phyloP scores from a whole-genome alignment of 2,888 invertebrate genomes.

The Phengaris alcon region DNA sequence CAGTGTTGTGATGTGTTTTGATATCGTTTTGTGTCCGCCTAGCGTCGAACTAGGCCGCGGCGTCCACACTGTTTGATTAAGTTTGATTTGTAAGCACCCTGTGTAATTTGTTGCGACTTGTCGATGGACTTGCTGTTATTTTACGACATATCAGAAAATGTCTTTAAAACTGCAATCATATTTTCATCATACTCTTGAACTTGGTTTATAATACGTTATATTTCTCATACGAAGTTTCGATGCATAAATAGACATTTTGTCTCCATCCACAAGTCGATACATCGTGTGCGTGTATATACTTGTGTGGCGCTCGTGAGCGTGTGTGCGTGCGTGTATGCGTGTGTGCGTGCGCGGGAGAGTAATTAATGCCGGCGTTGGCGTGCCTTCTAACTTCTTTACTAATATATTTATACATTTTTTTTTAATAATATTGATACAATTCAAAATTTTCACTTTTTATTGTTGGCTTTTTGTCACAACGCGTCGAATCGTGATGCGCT shows the following conservation, averaged over 20 bases:
- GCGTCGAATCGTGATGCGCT: conserved; percentile 38
- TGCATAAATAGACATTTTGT: conserved; percentile 20
- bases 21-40: conserved; percentile 39
- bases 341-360: conserved; percentile 53
- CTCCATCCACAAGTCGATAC: conserved; percentile 24
- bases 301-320: conserved; percentile 37
- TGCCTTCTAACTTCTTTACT: conserved; percentile 53
- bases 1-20: conserved; percentile 31
- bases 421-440: conserved; percentile 39
- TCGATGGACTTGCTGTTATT: conserved; percentile 31
- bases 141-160: neutral
- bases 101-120: conserved; percentile 45
- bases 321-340: conserved; percentile 42
- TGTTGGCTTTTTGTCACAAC: conserved; percentile 59
- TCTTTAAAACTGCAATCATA: neutral
- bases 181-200: neutral
- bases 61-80: conserved; percentile 58
- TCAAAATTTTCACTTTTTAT: conserved; percentile 37
- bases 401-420: conserved; percentile 65
- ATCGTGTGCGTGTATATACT: conserved; percentile 14
- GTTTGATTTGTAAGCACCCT: conserved; percentile 68
- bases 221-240: conserved; percentile 21
- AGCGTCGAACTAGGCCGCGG: conserved; percentile 43
- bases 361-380: conserved; percentile 63
- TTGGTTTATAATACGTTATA: neutral